phyloP scores from a whole-genome alignment of 2,888 invertebrate genomes.

The Onchidella celtica region DNA sequence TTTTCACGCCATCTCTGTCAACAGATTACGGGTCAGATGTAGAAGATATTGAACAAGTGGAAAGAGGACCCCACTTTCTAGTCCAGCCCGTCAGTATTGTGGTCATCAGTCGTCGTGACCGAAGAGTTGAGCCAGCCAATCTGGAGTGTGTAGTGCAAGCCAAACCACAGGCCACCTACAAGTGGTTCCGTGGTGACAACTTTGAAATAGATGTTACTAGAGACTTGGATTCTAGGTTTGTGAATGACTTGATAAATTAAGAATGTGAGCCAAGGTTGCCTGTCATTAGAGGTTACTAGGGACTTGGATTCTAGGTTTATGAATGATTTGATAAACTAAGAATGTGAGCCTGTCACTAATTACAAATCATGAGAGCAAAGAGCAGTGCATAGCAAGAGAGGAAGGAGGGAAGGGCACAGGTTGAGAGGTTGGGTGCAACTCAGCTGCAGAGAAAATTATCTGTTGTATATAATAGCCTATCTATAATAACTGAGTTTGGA shows the following conservation, averaged over 20 bases:
- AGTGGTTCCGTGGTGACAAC: constrained; percentile 87
- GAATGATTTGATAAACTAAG: no score
- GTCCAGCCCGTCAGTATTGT: constrained; percentile 91
- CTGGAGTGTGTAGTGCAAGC: constrained; percentile 83
- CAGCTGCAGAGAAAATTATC: no score
- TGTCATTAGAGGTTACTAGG: constrained; percentile 82
- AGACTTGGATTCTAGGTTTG: constrained; percentile 82
- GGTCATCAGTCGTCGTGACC: constrained; percentile 85
- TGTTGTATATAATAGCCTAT: no score
- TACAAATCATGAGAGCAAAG: no score
- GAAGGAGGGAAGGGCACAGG: no score
- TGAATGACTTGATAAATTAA: no score
- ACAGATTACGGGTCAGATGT: constrained; percentile 56
- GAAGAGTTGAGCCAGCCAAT: constrained; percentile 15
- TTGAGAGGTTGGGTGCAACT: no score
- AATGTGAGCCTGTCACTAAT: no score
- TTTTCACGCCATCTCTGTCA: no score
- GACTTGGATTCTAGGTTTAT: constrained; percentile 82
- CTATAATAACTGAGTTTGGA: no score
- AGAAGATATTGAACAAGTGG: constrained; percentile 89
- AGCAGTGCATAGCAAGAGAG: no score
- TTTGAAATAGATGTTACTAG: constrained; percentile 80
- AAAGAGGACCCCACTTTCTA: constrained; percentile 92
- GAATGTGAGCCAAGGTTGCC: no score
- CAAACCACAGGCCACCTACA: constrained; percentile 92